Evolutionary conservation across 2,113 vertebrate species (phyloP), one percentile per base, ranked within the genome.

Genomic region (Amphiprion percula): DNA sequence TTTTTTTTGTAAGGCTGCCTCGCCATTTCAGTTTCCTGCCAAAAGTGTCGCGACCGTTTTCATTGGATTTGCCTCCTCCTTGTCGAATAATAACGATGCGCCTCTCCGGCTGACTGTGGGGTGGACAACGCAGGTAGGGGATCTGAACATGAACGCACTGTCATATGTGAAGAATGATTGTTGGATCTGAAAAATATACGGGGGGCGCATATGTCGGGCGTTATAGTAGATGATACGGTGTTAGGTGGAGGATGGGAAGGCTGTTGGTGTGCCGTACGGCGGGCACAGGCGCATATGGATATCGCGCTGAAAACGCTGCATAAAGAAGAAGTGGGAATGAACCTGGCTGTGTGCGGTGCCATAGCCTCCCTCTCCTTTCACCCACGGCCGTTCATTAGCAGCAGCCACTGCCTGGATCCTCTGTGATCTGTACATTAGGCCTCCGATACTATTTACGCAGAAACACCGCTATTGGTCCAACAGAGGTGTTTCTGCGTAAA

Each of bases 21-120:
- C 87, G 85, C 63, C 85, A 60, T 82, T 53, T 84, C 74, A 58
- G 39, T 28, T 44, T 64, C 75, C 74, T 82, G 75, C 67, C 79
- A 5, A 66, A 63, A 73, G 79, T 81, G 86, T 86, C 88, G 87
- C 82, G 80, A 84, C 78, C 85, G 78, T 83, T 83, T 87, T 85
- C 85, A 84, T 62, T 90, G 91, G 92, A 93, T 94, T 94, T 93
- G 81, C 88, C 87, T 87, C 63, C 81, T 79, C 69, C 84, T 26
- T 77, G 80, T 84, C 85, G 88, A 90, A 76, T 66, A 80, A 82
- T 50, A 87, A 63, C 84, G 89, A 92, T 92, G 92, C 92, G 88
- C 80, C 85, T 91, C 87, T 91, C 72, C 80, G 90, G 80, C 70
- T 91, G 92, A 83, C 74, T 79, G 86, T 67, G 73, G 83, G 87